Evolutionary conservation across 2,797 vertebrate genomes (phyloP).

Genomic region (Sorex maritimensis): DNA sequence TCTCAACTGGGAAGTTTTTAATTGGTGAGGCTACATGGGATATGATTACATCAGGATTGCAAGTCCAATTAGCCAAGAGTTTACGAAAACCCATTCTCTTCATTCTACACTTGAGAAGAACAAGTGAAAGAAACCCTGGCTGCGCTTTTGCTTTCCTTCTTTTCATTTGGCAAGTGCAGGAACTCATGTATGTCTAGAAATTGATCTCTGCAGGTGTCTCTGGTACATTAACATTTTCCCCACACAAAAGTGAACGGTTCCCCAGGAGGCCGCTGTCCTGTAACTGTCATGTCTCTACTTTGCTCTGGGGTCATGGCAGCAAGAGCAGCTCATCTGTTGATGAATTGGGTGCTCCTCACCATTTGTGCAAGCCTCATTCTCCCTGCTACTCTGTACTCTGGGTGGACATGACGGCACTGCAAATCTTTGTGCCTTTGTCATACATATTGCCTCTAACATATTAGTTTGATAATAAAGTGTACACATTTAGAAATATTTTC

Average conservation of each 20-base stretch:
- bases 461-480: slow-evolving; percentile 56
- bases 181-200: slow-evolving; percentile 35
- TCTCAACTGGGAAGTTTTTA: slow-evolving; percentile 84
- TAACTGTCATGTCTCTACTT: slow-evolving; percentile 56
- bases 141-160: slow-evolving; percentile 13
- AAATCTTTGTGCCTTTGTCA: not conserved
- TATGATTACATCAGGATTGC: slow-evolving; percentile 85
- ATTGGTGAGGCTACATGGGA: slow-evolving; percentile 80
- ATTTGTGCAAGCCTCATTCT: not conserved
- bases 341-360: not conserved
- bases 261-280: slow-evolving; percentile 37
- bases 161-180: slow-evolving; percentile 35
- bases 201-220: not conserved
- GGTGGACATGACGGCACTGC: not conserved
- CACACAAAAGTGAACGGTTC: not conserved
- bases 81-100: slow-evolving; percentile 63
- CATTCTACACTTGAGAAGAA: slow-evolving; percentile 64
- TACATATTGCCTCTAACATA: not conserved
- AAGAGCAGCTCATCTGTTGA: not conserved
- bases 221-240: slow-evolving; percentile 12
- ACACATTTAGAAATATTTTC: not conserved
- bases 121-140: slow-evolving; percentile 59
- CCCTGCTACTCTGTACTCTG: not conserved
- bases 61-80: slow-evolving; percentile 80
- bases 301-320: not conserved